Base-by-base conservation (phyloP, 2,888 invertebrate genomes). In the Parnassius mnemosyne region DNA sequence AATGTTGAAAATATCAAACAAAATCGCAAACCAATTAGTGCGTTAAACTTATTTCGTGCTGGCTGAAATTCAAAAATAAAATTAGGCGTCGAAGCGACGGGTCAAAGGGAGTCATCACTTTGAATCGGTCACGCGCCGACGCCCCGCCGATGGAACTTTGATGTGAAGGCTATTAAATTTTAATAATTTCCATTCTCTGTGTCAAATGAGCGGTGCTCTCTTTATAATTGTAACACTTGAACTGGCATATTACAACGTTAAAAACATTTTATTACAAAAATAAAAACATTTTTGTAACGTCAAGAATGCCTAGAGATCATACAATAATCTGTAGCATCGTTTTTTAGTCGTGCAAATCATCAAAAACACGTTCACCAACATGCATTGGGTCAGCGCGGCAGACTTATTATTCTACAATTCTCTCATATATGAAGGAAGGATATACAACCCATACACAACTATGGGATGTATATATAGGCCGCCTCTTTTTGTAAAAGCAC, bases 81-180 rank as follows among this genome's bases (percentile, higher is more conserved):
- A 69, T 63, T 53, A 77, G 74, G 76, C 71, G 73, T 73, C 75
- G 69, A 65, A 69, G 69, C 69, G 71, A 69, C 68, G 71, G 73
- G 75, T 80, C 83, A 84, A 84, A 84, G 84, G 79, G 71, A 79
- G 75, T 69, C 68, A 73, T 80, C 78, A 66, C 84, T 85, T 85
- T 85, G 85, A 79, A 69, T 64, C 57, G 75, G 76, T 77, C 81
- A 84, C 82, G 81, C 79, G 71, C 72, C 75, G 69, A 65, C 68
- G 70, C 68, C 69, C 72, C 72, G 68, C 62, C 65, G 64, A 71
- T 59, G 67, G 68, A 53, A 65, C 70, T 74, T 73, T 71, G 71
- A 72, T 72, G 68, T 72, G 56, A 68, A 70, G 72, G 74, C 77
- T 80, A 75, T 83, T 81, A 78, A 78, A 82, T 76, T 80, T 80